Evolutionary conservation across 2,888 invertebrate species (phyloP), one percentile per base, ranked within the genome.

Genomic region (Drosophila incognita): DNA sequence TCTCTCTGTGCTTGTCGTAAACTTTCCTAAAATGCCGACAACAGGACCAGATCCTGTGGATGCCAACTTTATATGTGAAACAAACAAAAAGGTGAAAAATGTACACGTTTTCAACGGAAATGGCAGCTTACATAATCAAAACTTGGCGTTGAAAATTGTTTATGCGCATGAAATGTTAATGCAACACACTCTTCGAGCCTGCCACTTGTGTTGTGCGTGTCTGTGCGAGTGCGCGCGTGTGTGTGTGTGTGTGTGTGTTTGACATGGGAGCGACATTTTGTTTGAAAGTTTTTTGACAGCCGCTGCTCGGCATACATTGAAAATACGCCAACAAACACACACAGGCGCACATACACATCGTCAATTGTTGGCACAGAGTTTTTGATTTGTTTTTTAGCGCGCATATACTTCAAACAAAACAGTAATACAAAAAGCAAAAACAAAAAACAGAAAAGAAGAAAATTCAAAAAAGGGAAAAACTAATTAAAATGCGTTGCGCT

Each of bases 261-360:
- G 88, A 87, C 84, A 87, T 87, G 82, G 81, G 87, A 89, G 87
- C 89, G 87, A 89, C 84, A 87, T 85, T 85, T 89, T 86, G 89
- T 84, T 82, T 80, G 69, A 89, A 86, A 89, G 87, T 89, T 87
- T 85, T 85, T 78, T 87, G 85, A 89, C 89, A 84, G 79, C 72
- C 69, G 36, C 70, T 68, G 79, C 74, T 79, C 67, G 51, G 69
- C 79, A 76, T 38, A 71, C 76, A 76, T 62, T 58, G 66, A 52
- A 70, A 76, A 66, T 27, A 48, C 48, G 33, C 40, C 53, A 33
- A 49, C 33, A 49, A 58, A 62, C 24, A 57, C 59, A 48, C 36
- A 49, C 59, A 46, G 29, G 24, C 56, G 33, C n/a, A 38, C 38
- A 42, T 52, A 40, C 35, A 29, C 59, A 40, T 70, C 83, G 74